phyloP scores from a whole-genome alignment of 1,140 invertebrate genomes.

The Rhagoletis pomonella region DNA sequence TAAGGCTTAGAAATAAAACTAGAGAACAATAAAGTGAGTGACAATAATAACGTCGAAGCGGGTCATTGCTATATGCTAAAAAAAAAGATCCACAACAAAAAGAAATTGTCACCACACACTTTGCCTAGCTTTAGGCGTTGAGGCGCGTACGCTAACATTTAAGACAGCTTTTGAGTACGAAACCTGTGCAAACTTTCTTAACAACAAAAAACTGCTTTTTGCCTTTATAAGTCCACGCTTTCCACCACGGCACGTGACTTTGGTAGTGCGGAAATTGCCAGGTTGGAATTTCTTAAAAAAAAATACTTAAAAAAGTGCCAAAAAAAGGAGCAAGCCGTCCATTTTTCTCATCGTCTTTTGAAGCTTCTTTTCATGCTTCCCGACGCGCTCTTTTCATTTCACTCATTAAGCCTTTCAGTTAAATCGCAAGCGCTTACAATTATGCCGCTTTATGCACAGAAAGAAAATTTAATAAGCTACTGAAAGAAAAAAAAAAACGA shows the following conservation, averaged over 20 bases:
- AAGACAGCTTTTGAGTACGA: background rate
- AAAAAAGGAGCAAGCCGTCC: background rate
- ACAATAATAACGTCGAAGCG: background rate
- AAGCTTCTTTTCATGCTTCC: background rate
- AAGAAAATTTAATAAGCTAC: constrained; percentile 45
- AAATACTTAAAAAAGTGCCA: too few species aligned
- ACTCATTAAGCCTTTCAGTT: constrained; percentile 37
- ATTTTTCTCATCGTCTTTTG: background rate
- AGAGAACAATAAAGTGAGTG: background rate
- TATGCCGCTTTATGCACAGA: constrained; percentile 39
- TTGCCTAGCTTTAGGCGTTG: constrained; percentile 1
- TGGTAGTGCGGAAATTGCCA: background rate
- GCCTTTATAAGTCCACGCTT: background rate
- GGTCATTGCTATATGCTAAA: background rate
- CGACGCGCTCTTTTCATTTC: background rate
- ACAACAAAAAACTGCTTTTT: background rate
- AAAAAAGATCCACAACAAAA: background rate
- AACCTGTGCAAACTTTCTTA: background rate
- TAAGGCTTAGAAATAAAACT: background rate
- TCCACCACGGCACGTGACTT: constrained; percentile 22
- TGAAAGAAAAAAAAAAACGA: background rate
- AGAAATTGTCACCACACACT: background rate
- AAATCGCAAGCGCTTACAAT: constrained; percentile 37
- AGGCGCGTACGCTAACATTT: background rate
- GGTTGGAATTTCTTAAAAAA: background rate